Conservation (phyloP, 2,888 invertebrate species). For the Subacronicta megacephala region DNA sequence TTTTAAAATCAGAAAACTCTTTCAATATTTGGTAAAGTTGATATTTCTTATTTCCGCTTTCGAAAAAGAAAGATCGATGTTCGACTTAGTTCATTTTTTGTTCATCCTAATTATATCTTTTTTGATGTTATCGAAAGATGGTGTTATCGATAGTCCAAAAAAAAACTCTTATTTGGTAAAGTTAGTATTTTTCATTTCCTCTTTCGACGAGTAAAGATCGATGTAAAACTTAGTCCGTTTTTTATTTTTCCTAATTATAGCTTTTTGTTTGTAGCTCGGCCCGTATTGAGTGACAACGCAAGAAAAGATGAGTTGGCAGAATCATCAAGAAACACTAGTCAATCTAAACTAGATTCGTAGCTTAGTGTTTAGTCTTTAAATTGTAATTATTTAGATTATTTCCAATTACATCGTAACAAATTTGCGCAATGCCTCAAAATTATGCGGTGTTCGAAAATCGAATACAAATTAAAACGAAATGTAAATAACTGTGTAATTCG, state of each 20-base stretch:
- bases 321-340: slow-evolving; percentile 83
- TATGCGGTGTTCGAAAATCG: not conserved
- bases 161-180: too few species aligned
- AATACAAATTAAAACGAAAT: not conserved
- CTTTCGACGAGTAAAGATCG: too few species aligned
- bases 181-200: too few species aligned
- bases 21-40: too few species aligned
- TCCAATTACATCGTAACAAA: slow-evolving; percentile 3
- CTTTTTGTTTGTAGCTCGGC: slow-evolving; percentile 72
- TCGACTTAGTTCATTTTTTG: too few species aligned
- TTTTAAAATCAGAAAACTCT: too few species aligned
- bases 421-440: not conserved
- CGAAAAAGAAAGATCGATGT: too few species aligned
- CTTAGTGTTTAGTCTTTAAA: slow-evolving; percentile 33
- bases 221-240: too few species aligned
- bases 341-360: slow-evolving; percentile 83
- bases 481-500: not conserved
- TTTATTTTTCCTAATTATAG: not conserved
- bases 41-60: too few species aligned
- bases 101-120: too few species aligned
- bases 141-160: too few species aligned
- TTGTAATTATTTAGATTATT: slow-evolving; percentile 22
- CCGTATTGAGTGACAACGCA: slow-evolving; percentile 78
- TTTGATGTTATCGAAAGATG: too few species aligned
- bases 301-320: slow-evolving; percentile 66